These are phyloP conservation scores for Yponomeuta sedellus DNA, from an alignment of 2,888 invertebrate genomes.

Conservation along the genomic window DNA sequence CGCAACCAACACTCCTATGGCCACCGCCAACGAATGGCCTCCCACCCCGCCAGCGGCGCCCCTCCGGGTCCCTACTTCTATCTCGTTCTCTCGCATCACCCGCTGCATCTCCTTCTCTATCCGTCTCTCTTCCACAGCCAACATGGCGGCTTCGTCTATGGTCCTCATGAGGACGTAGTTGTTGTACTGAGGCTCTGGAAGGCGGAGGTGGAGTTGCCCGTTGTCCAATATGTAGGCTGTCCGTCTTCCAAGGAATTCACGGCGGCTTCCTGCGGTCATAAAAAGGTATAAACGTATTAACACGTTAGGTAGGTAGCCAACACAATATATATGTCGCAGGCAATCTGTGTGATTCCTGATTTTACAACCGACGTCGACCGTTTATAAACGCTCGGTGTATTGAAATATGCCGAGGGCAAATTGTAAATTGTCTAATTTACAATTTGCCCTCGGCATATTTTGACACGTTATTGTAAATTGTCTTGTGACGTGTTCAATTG, in stretches of 20 bases:
- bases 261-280: conserved; percentile 35
- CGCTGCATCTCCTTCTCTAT: conserved; percentile 67
- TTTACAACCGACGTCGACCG: too few relatives aligned
- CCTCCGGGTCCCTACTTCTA: conserved; percentile 39
- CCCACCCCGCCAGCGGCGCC: conserved; percentile 21
- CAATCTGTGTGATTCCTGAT: too few relatives aligned
- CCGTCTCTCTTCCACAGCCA: conserved; percentile 71
- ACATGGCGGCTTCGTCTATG: conserved; percentile 80
- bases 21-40: conserved; percentile 19
- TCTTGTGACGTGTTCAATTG: too few relatives aligned
- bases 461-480: too few relatives aligned
- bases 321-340: too few relatives aligned
- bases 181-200: conserved; percentile 44
- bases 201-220: conserved; percentile 43
- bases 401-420: too few relatives aligned
- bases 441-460: too few relatives aligned
- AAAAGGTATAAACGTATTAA: too few relatives aligned
- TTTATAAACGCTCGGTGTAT: too few relatives aligned
- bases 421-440: too few relatives aligned
- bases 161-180: conserved; percentile 85
- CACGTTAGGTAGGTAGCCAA: too few relatives aligned
- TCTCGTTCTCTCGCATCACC: conserved; percentile 57
- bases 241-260: conserved; percentile 38
- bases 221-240: conserved; percentile 49
- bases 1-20: background rate